Evolutionary conservation across 2,888 invertebrate species (phyloP), one percentile per base, ranked within the genome.

Genomic region (Agriotes lineatus): DNA sequence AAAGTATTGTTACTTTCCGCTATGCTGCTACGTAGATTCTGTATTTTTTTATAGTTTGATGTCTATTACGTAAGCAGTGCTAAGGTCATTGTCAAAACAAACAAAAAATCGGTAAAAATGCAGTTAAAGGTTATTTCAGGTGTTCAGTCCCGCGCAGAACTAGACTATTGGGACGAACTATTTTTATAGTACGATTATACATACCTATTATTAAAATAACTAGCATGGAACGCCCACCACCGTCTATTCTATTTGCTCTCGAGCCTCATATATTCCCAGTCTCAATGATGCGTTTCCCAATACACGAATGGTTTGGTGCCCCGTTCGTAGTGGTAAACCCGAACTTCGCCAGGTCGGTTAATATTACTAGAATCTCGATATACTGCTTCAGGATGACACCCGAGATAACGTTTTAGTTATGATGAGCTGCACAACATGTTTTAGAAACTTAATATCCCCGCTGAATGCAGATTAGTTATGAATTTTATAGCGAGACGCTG

Each of bases 401-500:
- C 16, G 16, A 42, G 48, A 48, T 48, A 48, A 48, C 42, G 9
- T 7, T 12, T 39, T 45, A 3, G 20, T 22, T 48, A 22, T 20
- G 10, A n/a, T n/a, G 48, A 48, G 22, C 20, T 48, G 48, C 22
- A 48, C 58, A 58, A 42, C 42, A 42, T 58, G 39, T 58, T 42
- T 56, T 42, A 5, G 9, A 60, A 60, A 45, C n/a, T 60, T 33
- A 60, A 48, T 48, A 25, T 33, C 20, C 30, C 22, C 25, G 20
- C 18, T 35, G 30, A 60, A 60, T 33, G 44, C 60, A 60, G 60
- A 60, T 60, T 60, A 48, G 45, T 60, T 60, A 30, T 60, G 35
- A 60, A 60, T 60, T 60, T 60, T 48, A 60, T 60, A 48, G 45
- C 60, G 19, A 33, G 35, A 45, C 42, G 30, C 48, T 60, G 60